These are phyloP conservation scores for Sigmodon hispidus DNA, from an alignment of 2,113 vertebrate species.

Conservation along the genomic window DNA sequence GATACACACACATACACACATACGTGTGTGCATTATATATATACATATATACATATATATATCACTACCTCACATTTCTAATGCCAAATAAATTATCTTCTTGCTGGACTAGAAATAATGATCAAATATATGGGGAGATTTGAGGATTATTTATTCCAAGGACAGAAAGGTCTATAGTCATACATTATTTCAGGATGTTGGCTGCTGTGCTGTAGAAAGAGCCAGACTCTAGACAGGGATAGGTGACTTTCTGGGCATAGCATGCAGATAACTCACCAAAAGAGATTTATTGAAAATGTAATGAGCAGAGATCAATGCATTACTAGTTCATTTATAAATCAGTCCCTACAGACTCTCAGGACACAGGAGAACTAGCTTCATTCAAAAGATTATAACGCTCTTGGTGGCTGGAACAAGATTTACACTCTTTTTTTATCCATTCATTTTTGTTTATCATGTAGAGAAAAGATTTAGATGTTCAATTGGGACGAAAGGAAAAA, in stretches of 20 bases:
- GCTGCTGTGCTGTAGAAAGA: constrained; percentile 11
- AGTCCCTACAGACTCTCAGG: constrained; percentile 63
- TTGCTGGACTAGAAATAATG: constrained; percentile 32
- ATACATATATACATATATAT: too few relatives aligned
- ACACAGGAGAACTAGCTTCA: constrained; percentile 62
- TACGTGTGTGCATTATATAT: too few relatives aligned
- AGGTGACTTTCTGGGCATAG: constrained; percentile 74
- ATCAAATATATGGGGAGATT: constrained; percentile 41
- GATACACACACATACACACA: too few relatives aligned
- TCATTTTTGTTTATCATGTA: constrained; percentile 78
- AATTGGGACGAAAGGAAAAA: constrained; percentile 60
- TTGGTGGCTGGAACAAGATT: constrained; percentile 76
- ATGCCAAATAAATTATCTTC: constrained; percentile 30
- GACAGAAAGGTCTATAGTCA: constrained; percentile 47
- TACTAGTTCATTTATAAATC: constrained; percentile 82
- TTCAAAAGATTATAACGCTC: constrained; percentile 74
- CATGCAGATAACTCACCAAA: constrained; percentile 76
- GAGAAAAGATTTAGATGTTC: constrained; percentile 77
- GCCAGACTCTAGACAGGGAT: constrained; percentile 65
- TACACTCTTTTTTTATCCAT: constrained; percentile 75
- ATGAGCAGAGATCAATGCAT: constrained; percentile 81
- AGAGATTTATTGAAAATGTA: constrained; percentile 82
- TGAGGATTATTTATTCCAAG: constrained; percentile 61
- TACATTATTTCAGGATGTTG: constrained; percentile 7
- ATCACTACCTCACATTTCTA: neutral